Conservation (phyloP, 2,113 vertebrate species). For the Labeo rohita region DNA sequence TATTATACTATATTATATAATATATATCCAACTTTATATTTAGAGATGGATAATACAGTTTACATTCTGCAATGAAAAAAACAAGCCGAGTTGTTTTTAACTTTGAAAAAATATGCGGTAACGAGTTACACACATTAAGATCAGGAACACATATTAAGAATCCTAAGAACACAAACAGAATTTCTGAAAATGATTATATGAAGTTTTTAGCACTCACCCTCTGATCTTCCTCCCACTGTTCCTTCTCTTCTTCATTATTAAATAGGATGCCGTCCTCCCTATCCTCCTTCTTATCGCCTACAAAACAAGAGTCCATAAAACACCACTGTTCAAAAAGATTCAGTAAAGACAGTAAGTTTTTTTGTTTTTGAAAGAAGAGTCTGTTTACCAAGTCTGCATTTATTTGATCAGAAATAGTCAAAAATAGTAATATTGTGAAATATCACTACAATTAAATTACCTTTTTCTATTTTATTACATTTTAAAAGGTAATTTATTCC, state of each 20-base stretch:
- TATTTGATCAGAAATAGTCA: not conserved
- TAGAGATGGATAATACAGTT: too few species aligned
- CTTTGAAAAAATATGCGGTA: not conserved
- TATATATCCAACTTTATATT: too few species aligned
- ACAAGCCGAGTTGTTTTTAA: too few species aligned
- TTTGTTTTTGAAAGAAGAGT: not conserved
- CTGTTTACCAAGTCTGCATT: not conserved
- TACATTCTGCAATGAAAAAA: too few species aligned
- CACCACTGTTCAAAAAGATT: not conserved
- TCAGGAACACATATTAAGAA: not conserved
- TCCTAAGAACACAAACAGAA: not conserved
- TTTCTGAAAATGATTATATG: not conserved
- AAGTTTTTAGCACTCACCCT: slow-evolving; percentile 74
- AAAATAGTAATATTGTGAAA: not conserved
- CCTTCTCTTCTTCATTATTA: slow-evolving; percentile 89
- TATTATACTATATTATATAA: too few species aligned
- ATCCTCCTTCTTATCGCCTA: slow-evolving; percentile 80
- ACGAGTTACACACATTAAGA: not conserved
- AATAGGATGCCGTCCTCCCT: slow-evolving; percentile 88
- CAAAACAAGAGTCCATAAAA: not conserved
- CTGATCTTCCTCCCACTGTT: slow-evolving; percentile 97
- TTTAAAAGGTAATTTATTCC: not conserved
- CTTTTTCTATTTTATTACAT: not conserved
- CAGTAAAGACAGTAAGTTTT: not conserved
- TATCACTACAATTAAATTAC: not conserved